Conservation (phyloP, 2,888 invertebrate species). For the Rugalucina vietnamica region DNA sequence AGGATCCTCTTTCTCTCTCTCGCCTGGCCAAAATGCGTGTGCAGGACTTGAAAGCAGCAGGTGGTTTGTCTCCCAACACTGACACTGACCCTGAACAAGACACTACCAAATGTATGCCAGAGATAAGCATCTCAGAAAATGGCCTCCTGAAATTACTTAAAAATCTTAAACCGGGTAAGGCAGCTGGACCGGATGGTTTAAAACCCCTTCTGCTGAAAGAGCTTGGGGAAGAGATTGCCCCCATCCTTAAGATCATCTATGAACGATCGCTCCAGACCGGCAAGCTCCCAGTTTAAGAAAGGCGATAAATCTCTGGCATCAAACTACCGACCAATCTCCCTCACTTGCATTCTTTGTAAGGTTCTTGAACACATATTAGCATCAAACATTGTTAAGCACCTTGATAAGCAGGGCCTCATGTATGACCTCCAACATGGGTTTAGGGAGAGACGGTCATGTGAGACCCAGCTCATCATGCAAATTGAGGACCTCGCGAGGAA, state of each 20-base stretch:
- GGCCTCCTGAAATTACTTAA: not conserved
- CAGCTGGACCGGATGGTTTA: not conserved
- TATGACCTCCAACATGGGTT: slow-evolving; percentile 6
- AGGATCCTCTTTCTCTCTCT: not conserved
- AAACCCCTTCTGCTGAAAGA: not conserved
- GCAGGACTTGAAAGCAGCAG: not conserved
- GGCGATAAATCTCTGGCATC: not conserved
- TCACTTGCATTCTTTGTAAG: too few relatives aligned
- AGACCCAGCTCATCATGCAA: not conserved
- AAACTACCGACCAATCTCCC: not conserved
- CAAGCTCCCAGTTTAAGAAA: not conserved
- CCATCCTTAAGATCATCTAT: not conserved
- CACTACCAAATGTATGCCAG: too few relatives aligned
- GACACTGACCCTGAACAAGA: not conserved
- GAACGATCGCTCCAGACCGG: not conserved
- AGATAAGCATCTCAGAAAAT: too few relatives aligned
- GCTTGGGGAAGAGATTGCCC: not conserved
- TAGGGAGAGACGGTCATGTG: too few relatives aligned
- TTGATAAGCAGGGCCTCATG: not conserved
- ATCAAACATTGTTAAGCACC: not conserved
- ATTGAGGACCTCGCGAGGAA: slow-evolving; percentile 5
- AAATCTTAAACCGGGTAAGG: not conserved
- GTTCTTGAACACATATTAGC: too few relatives aligned
- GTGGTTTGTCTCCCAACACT: not conserved
- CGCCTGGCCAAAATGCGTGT: not conserved